Evolutionary conservation across 2,888 invertebrate species (phyloP).

Genomic region (Coremacera marginata): DNA sequence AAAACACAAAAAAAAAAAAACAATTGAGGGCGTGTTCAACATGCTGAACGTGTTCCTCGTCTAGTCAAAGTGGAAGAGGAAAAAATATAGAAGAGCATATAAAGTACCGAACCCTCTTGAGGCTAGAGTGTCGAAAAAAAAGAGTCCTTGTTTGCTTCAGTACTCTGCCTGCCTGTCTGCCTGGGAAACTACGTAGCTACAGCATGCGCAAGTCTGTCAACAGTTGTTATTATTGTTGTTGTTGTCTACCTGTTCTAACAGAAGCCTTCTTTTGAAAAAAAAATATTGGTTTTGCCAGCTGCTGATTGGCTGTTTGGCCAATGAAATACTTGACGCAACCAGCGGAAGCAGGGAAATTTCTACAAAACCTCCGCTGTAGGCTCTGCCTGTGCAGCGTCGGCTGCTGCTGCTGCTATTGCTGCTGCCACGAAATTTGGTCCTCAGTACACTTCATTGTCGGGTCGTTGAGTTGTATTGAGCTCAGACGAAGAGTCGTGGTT

Average conservation of each 20-base stretch:
- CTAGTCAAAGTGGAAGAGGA: neutral
- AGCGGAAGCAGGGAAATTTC: neutral
- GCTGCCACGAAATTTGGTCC: neutral
- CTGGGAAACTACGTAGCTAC: neutral
- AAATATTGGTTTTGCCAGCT: neutral
- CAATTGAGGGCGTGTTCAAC: conserved; percentile 21
- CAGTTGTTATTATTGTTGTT: neutral
- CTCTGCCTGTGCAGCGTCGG: neutral
- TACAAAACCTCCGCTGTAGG: neutral
- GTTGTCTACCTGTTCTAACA: neutral
- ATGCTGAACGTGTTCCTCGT: neutral
- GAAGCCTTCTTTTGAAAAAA: neutral
- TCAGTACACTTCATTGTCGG: conserved; percentile 11
- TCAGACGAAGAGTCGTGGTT: neutral
- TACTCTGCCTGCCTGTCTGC: neutral
- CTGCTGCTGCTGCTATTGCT: neutral
- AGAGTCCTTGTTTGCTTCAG: conserved; percentile 7
- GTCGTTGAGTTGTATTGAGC: neutral
- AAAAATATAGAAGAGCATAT: neutral
- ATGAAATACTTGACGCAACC: neutral
- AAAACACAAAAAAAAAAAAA: neutral
- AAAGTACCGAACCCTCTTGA: conserved; percentile 7
- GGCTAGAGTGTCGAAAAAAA: neutral
- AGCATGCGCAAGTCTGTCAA: conserved; percentile 22
- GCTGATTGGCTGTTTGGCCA: conserved; percentile 20